Base-by-base conservation (phyloP, 2,888 invertebrate species). In the Amiota mariae region DNA sequence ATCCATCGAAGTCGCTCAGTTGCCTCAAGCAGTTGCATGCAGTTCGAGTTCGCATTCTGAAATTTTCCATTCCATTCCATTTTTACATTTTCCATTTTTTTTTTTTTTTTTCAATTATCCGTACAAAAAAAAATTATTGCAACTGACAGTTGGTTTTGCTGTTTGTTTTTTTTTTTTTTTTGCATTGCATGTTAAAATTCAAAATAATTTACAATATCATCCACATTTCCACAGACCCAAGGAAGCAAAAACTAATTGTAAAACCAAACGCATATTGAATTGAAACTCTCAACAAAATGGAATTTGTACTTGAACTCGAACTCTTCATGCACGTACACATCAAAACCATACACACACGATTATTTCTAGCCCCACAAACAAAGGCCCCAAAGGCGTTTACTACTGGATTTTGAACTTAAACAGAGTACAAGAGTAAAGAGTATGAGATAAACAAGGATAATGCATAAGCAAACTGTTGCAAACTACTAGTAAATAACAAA, bases 261-360 rank as follows among this genome's bases (percentile, higher is more conserved):
- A 85, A 85, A 85, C 85, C 85, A 83, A 82, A 78, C 81, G 79
- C 85, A 82, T 77, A 74, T 80, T 68, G 18, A 56, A 56, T 56
- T 13, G 24, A 61, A 61, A 61, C 61, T 13, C 24, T 12, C 11
- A 10, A 59, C 11, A 20, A 59, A 59, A 61, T 12, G 20, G 36
- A 24, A 36, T 36, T 61, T 64, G 15, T n/a, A 64, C 64, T 24
- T 24, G 24, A 24, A 24, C 24, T 24, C 24, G 3, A 24, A 24
- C 24, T 24, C 24, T 24, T 24, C 24, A 2, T 81, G 83, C 85
- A 85, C 85, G 85, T 85, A 83, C 85, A 81, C 84, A 87, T 82
- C 81, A 82, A 82, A 79, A 77, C 79, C 79, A 81, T 54, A 78
- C 74, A 80, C 68, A 79, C 78, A 77, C 78, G 76, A 82, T 24